Percentiles rank a stretch among this genome's conserved stretches.
Evolutionary conservation across 2,113 vertebrate genomes (phyloP).

Genomic region (Poicephalus gulielmi): DNA sequence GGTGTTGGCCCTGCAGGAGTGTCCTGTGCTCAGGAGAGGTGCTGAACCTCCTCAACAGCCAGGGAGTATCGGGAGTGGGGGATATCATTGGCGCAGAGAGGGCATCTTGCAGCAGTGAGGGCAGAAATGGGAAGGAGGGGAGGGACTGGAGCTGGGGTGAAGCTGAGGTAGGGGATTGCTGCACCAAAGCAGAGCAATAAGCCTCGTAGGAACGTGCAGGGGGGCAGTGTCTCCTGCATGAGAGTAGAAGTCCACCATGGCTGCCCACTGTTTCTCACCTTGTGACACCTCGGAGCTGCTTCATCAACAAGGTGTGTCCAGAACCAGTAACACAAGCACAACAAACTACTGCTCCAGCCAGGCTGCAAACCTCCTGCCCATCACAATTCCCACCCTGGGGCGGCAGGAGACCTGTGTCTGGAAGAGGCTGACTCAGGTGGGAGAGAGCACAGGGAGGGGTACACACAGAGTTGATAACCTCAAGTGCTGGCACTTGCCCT

Average conservation of each 20-base stretch:
- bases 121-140: background rate
- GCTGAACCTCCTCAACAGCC: background rate
- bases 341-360: background rate
- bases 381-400: fast-evolving
- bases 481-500: background rate
- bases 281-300: background rate
- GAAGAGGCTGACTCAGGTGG: background rate
- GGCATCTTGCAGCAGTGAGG: background rate
- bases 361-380: background rate
- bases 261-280: background rate
- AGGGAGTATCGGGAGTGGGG: background rate
- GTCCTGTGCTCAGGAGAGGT: background rate
- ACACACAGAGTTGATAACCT: background rate
- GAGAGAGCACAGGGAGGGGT: background rate
- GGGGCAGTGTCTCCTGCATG: background rate
- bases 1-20: background rate
- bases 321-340: background rate
- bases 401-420: background rate
- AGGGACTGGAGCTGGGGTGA: background rate
- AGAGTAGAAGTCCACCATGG: background rate
- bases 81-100: background rate
- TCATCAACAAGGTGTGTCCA: background rate
- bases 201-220: background rate
- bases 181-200: background rate
- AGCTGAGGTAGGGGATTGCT: background rate